phyloP scores from a whole-genome alignment of 2,797 vertebrate genomes.

The Syngnathus acus region DNA sequence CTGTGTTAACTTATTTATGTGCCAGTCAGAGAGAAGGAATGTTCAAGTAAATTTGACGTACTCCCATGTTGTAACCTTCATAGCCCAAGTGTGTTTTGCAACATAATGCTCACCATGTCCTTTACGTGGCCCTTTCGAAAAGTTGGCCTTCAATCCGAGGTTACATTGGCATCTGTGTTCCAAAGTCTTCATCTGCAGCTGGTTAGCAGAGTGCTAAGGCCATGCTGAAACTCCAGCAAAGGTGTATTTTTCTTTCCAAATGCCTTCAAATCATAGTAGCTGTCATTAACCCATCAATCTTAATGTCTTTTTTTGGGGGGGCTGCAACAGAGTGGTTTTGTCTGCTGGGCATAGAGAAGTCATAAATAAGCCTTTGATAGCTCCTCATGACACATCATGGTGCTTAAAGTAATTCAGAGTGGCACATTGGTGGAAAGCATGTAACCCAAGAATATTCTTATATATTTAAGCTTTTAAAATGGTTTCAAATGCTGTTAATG shows the following conservation, averaged over 20 bases:
- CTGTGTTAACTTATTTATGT: neutral
- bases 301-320: slow-evolving; percentile 29
- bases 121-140: slow-evolving; percentile 43
- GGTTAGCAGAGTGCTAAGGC: slow-evolving; percentile 31
- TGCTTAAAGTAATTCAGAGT: slow-evolving; percentile 28
- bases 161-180: slow-evolving; percentile 39
- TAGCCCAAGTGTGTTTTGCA: slow-evolving; percentile 36
- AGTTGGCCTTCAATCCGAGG: slow-evolving; percentile 40
- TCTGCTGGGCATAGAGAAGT: slow-evolving; percentile 24
- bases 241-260: slow-evolving; percentile 49
- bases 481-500: slow-evolving; percentile 27
- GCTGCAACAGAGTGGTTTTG: slow-evolving; percentile 21
- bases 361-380: slow-evolving; percentile 25
- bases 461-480: slow-evolving; percentile 17
- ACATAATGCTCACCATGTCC: slow-evolving; percentile 36
- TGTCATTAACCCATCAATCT: slow-evolving; percentile 40
- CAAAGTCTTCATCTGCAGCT: slow-evolving; percentile 35
- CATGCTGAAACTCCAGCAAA: slow-evolving; percentile 30
- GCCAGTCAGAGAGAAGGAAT: slow-evolving; percentile 3
- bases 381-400: slow-evolving; percentile 16
- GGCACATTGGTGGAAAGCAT: slow-evolving; percentile 26
- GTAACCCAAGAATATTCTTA: slow-evolving; percentile 26
- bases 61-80: slow-evolving; percentile 7
- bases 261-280: slow-evolving; percentile 25
- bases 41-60: neutral